Conservation (phyloP, 2,888 invertebrate species). For the Amphimallon solstitiale region DNA sequence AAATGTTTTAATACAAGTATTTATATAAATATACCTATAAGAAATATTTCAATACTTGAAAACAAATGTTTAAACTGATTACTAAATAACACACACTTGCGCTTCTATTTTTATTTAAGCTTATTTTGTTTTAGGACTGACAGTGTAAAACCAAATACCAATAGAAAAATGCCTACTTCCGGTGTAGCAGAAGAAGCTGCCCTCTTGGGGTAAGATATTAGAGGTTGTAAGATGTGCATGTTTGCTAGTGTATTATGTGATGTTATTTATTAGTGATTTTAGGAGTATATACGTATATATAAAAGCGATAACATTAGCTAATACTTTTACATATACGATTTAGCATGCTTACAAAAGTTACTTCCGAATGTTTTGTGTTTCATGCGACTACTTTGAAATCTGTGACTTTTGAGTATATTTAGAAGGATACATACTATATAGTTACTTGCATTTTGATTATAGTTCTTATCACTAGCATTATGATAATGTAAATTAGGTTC, state of each 20-base stretch:
- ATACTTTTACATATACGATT: too few species aligned
- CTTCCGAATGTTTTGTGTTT: too few species aligned
- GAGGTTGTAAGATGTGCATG: neutral
- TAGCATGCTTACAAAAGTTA: too few species aligned
- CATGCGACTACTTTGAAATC: too few species aligned
- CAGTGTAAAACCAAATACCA: slow-evolving; percentile 60
- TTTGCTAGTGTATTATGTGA: neutral
- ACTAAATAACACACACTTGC: neutral
- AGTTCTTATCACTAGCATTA: too few species aligned
- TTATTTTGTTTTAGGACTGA: slow-evolving; percentile 59
- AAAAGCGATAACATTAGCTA: too few species aligned
- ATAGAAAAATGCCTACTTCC: slow-evolving; percentile 75
- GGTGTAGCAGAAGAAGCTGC: slow-evolving; percentile 85
- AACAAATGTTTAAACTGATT: neutral
- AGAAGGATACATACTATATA: too few species aligned
- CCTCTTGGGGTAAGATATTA: slow-evolving; percentile 81
- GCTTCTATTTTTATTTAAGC: slow-evolving; percentile 33
- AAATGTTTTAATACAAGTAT: too few species aligned
- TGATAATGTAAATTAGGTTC: too few species aligned
- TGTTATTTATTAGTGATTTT: neutral
- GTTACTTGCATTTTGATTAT: too few species aligned
- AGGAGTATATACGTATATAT: neutral
- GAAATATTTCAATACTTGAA: slow-evolving; percentile 5
- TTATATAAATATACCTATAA: neutral
- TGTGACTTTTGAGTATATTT: too few species aligned